phyloP scores from a whole-genome alignment of 2,888 invertebrate genomes.

The Cetonia aurata region DNA sequence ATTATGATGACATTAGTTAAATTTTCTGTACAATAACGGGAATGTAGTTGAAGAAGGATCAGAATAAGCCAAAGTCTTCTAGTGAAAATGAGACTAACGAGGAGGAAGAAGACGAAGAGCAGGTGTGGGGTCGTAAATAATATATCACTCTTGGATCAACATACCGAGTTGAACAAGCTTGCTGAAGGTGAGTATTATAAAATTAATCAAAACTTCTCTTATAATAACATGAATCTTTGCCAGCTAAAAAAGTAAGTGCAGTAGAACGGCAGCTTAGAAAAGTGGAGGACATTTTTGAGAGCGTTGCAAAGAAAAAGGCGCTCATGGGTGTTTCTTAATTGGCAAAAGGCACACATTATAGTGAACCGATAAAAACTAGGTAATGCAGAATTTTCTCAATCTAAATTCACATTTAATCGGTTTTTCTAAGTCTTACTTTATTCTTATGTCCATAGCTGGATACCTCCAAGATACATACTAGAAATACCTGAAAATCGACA shows the following conservation, averaged over 20 bases:
- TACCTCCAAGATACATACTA: constrained; percentile 83
- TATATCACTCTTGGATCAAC: constrained; percentile 95
- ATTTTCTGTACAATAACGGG: no score
- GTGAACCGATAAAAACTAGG: constrained; percentile 94
- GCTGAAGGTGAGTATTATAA: constrained; percentile 79
- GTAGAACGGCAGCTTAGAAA: constrained; percentile 94
- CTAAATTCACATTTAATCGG: no score
- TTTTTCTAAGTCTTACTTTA: no score
- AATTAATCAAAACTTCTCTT: not conserved
- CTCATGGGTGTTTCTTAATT: constrained; percentile 98
- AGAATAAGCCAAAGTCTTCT: constrained; percentile 77
- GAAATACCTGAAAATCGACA: constrained; percentile 78
- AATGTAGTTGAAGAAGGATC: constrained; percentile 65
- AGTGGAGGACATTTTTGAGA: constrained; percentile 96
- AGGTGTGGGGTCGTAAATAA: constrained; percentile 91
- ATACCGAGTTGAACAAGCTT: constrained; percentile 93
- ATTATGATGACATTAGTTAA: no score
- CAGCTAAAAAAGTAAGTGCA: constrained; percentile 89
- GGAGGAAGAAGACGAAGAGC: constrained; percentile 79
- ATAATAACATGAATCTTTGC: not conserved
- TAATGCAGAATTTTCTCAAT: constrained; percentile 54
- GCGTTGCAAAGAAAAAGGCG: constrained; percentile 96
- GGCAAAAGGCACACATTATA: constrained; percentile 98
- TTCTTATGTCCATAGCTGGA: constrained; percentile 77
- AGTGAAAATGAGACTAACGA: constrained; percentile 87